phyloP scores from a whole-genome alignment of 2,888 invertebrate genomes.

The Acrobasis suavella region DNA sequence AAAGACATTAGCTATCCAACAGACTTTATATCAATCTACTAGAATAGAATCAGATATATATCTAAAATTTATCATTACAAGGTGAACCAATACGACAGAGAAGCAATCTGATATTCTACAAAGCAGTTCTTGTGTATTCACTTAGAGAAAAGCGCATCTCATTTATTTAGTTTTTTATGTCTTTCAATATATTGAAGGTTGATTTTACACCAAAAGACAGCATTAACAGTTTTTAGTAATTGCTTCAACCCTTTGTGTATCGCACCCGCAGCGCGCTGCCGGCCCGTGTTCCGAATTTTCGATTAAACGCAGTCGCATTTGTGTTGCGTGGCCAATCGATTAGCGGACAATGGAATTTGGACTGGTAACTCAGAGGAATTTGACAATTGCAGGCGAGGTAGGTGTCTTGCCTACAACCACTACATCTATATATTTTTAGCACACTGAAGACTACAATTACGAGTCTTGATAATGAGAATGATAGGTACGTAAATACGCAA shows the following conservation, averaged over 20 bases:
- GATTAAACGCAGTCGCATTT: neutral
- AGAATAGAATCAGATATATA: too few species aligned
- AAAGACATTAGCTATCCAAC: too few species aligned
- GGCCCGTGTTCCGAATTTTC: neutral
- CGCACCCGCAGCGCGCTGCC: neutral
- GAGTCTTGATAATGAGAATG: too few species aligned
- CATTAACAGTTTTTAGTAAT: neutral
- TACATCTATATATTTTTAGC: too few species aligned
- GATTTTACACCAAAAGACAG: neutral
- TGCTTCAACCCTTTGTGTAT: neutral
- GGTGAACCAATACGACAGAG: too few species aligned
- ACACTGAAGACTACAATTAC: too few species aligned
- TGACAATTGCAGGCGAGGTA: too few species aligned
- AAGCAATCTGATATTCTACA: too few species aligned
- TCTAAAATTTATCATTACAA: too few species aligned
- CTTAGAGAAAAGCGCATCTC: neutral
- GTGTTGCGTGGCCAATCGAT: slow-evolving; percentile 52
- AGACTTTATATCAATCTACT: too few species aligned
- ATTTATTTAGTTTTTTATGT: neutral
- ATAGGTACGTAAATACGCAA: too few species aligned
- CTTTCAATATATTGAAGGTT: neutral
- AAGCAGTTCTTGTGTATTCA: neutral
- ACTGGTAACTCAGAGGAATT: neutral
- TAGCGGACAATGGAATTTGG: slow-evolving; percentile 38
- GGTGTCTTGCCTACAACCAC: too few species aligned